Conservation (phyloP, 2,113 vertebrate genomes). For the Galemys pyrenaicus region DNA sequence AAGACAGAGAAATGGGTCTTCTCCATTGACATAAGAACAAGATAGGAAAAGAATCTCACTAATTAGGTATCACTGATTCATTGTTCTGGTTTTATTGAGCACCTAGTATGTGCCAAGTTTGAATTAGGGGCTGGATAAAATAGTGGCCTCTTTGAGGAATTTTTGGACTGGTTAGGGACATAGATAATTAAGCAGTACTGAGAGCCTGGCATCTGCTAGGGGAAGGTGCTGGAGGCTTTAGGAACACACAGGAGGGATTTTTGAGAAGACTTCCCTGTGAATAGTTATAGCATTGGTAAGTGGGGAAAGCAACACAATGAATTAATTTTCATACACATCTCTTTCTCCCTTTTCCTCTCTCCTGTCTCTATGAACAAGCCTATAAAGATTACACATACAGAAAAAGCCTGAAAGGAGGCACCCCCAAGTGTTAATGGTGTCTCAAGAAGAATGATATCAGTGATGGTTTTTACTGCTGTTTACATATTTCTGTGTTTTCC, state of each 20-base stretch:
- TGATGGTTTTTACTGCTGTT: neutral
- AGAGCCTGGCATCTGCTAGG: neutral
- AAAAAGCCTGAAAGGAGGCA: neutral
- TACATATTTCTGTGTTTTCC: neutral
- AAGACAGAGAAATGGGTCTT: constrained; percentile 19
- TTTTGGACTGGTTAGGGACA: neutral
- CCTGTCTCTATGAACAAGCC: neutral
- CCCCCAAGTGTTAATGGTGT: neutral
- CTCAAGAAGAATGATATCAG: neutral
- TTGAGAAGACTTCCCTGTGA: neutral
- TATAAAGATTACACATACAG: neutral
- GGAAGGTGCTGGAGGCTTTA: neutral
- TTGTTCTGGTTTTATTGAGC: neutral
- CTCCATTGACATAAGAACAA: neutral
- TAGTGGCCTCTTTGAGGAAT: neutral
- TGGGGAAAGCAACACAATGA: neutral
- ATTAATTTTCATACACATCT: neutral
- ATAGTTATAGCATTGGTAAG: neutral
- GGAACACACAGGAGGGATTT: neutral
- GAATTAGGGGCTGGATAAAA: neutral
- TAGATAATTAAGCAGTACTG: neutral
- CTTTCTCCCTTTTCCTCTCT: neutral
- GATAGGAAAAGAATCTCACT: neutral
- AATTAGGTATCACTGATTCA: neutral
- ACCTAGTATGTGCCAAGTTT: neutral